Evolutionary conservation across 2,797 vertebrate species (phyloP), one percentile per base, ranked within the genome.

Genomic region (Megaceryle alcyon): DNA sequence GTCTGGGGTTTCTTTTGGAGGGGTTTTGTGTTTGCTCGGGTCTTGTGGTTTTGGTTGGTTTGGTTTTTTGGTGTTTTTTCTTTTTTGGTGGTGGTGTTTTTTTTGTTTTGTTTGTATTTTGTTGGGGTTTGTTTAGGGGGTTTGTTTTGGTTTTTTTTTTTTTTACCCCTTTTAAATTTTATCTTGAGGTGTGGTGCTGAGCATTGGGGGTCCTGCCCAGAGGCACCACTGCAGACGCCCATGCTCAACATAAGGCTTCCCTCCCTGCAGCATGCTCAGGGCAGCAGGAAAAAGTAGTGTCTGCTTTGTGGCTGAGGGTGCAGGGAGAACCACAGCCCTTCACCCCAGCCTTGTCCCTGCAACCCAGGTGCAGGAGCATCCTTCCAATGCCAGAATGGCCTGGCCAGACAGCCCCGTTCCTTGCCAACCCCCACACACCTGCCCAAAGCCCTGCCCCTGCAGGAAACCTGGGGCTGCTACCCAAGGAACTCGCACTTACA

Each of bases 181-280:
- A 8, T 68, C 43, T 17, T 1, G 25, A 70, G 53, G 18, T 49
- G 41, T 53, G 31, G 20, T 66, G 60, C 37, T 59, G 86, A 81
- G 70, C 12, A 0, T 51, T 63, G 70, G 33, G 41, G 48, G 64
- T 68, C 64, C 64, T 70, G 51, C n/a, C 29, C 59, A 79, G 85
- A 29, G 43, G 12, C 43, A 2, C 31, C 0, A 0, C 44, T 64
- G 72, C 4, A 2, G 43, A 15, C 7, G 12, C 14, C 57, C 4
- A 1, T 31, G 37, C 43, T 14, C 12, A 7, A 18, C 25, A 25
- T 33, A 5, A 14, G 57, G 63, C 37, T 4, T 10, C 35, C 31
- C 17, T 48, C 43, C 17, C 53, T 23, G 56, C 41, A 7, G 12
- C 2, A 23, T 4, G 1, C 8, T 22, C 0, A 0, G 12, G 71